Base-by-base conservation (phyloP, 2,888 invertebrate species). In the Noctua janthe region DNA sequence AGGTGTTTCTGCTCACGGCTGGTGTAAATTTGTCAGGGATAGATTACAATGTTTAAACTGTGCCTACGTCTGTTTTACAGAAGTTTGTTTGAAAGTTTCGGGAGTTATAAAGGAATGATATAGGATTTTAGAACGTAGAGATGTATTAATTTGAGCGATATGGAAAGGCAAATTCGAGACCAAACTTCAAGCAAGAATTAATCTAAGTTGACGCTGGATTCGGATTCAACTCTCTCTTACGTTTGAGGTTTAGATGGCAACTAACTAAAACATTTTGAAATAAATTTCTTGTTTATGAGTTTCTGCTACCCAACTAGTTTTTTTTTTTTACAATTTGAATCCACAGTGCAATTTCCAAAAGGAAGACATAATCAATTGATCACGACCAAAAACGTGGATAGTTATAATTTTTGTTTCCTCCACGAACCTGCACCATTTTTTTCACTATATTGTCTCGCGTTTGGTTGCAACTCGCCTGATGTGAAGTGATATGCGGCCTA, bases 1-100 rank as follows among this genome's bases (percentile, higher is more conserved):
- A 93, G 91, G 91, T 93, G 91, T 90, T 87, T 75, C 77, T 78
- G 74, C 82, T 85, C 82, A 69, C 84, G 72, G 80, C 76, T 78
- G 83, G 82, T 85, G 81, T 89, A 86, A 83, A 87, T 89, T 83
- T 86, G 84, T 83, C 86, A 83, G 77, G 75, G 67, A 89, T 85
- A 84, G 86, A 89, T 88, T 89, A 87, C 73, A 81, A 71, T 85
- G 87, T 83, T 84, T 74, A 71, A 80, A 83, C 72, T 84, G 81
- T 73, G 74, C 82, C 87, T 84, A 84, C 76, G 67, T 81, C 64
- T 79, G 85, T 83, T 78, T 51, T 43, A 78, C 51, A 47, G 11
- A 86, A 80, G 69, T 86, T 85, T 83, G 70, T 72, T 74, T 56
- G 35, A 62, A 74, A 83, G 78, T 81, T 83, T 76, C 20, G 43